Percentiles rank a stretch among this genome's conserved stretches.
phyloP scores from a whole-genome alignment of 2,113 vertebrate species.

The Actinemys pallida region DNA sequence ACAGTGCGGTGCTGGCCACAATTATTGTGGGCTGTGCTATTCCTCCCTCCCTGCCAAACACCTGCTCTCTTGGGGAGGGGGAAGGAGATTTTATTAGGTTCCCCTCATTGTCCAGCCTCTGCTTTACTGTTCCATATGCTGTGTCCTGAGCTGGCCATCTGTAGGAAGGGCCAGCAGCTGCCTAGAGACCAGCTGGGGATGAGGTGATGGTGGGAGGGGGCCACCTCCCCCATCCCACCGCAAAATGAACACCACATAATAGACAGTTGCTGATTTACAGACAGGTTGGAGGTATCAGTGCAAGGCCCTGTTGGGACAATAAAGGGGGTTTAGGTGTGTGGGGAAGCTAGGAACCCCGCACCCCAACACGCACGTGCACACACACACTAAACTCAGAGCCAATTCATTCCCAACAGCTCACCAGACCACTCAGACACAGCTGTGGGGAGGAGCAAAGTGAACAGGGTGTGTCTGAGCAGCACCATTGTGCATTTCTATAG shows the following conservation, averaged over 20 bases:
- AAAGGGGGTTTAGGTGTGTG: background rate
- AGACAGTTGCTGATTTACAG: background rate
- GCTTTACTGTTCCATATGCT: background rate
- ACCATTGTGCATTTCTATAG: background rate
- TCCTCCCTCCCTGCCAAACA: slow-evolving; percentile 17
- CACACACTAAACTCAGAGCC: background rate
- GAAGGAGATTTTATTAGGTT: slow-evolving; percentile 17
- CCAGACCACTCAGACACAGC: rapidly evolving
- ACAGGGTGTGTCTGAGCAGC: background rate
- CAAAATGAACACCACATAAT: rapidly evolving
- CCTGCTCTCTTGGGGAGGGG: slow-evolving; percentile 4
- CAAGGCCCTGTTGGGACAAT: rapidly evolving
- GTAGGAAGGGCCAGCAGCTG: slow-evolving; percentile 38
- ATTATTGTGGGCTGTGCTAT: background rate
- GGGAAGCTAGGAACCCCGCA: background rate
- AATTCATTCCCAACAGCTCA: background rate
- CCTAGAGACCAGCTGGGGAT: slow-evolving; percentile 36
- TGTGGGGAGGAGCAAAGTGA: background rate
- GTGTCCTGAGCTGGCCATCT: background rate
- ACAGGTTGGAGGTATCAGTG: background rate
- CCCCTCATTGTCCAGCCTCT: slow-evolving; percentile 25
- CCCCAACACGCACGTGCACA: rapidly evolving
- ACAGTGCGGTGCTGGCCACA: background rate
- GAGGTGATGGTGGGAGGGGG: background rate
- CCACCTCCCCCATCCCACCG: background rate